Evolutionary conservation across 2,113 vertebrate species (phyloP).

Genomic region (Buteo buteo): DNA sequence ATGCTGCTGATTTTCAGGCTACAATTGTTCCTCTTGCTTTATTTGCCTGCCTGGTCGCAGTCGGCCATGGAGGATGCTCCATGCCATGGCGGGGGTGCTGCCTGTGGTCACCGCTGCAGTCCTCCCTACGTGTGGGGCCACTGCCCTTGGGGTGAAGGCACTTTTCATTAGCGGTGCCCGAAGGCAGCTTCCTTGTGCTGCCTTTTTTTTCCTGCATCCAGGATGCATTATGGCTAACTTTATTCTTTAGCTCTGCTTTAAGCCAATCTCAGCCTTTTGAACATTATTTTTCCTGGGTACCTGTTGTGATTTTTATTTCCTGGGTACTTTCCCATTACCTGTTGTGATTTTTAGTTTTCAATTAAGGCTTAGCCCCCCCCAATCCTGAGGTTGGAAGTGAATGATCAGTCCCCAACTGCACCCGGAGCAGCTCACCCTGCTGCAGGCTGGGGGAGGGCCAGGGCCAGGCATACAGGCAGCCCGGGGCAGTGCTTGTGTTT

Average conservation of each 20-base stretch:
- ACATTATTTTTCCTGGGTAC: not conserved
- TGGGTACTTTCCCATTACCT: not conserved
- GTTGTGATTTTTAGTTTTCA: not conserved
- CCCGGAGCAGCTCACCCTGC: not conserved
- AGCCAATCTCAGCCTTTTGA: not conserved
- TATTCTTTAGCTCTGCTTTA: not conserved
- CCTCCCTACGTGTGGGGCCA: fast-evolving
- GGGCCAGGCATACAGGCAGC: not conserved
- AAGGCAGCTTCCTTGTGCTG: not conserved
- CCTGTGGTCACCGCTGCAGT: not conserved
- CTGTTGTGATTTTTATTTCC: not conserved
- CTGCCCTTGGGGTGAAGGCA: not conserved
- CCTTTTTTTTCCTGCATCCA: not conserved
- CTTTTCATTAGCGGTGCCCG: not conserved
- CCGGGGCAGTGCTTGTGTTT: not conserved
- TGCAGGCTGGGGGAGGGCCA: not conserved
- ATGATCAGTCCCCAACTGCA: not conserved
- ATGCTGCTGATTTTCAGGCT: not conserved
- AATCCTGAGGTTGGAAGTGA: not conserved
- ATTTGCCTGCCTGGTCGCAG: too few species aligned
- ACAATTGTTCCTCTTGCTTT: not conserved
- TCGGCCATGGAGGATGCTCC: not conserved
- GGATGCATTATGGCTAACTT: not conserved
- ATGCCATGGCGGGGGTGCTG: fast-evolving
- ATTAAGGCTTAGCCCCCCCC: not conserved